Percentiles rank a stretch among this genome's conserved stretches.
Conservation (phyloP, 2,888 invertebrate species). For the Melanargia galathea region DNA sequence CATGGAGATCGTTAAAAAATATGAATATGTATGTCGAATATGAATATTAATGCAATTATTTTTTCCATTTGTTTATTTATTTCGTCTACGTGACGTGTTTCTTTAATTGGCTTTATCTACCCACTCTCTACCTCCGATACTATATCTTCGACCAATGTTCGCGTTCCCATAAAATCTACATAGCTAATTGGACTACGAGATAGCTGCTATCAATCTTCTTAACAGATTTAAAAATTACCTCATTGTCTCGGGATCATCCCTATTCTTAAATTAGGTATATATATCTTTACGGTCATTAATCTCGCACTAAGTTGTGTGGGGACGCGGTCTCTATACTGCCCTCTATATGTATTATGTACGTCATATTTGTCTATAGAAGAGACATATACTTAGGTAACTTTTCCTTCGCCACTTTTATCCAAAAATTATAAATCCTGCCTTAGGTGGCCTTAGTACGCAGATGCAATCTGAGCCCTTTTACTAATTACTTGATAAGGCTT, state of each 20-base stretch:
- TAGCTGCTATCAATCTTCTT: slow-evolving; percentile 64
- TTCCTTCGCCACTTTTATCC: neutral
- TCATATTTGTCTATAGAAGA: too few relatives aligned
- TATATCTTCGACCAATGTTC: slow-evolving; percentile 2
- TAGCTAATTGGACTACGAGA: slow-evolving; percentile 68
- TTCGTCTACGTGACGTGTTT: neutral
- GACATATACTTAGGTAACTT: too few relatives aligned
- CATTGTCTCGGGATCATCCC: slow-evolving; percentile 19
- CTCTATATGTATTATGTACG: too few relatives aligned
- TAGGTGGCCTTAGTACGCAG: slow-evolving; percentile 6
- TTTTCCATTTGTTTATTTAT: too few relatives aligned
- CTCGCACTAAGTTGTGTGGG: slow-evolving; percentile 3
- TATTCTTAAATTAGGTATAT: slow-evolving; percentile 22
- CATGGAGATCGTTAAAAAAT: too few relatives aligned
- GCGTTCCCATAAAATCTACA: slow-evolving; percentile 60
- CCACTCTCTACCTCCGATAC: neutral
- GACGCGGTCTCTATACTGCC: too few relatives aligned
- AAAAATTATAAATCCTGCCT: neutral
- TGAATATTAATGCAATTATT: too few relatives aligned
- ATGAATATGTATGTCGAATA: too few relatives aligned
- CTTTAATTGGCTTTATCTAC: neutral
- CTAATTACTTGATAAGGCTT: slow-evolving; percentile 32
- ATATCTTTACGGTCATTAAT: slow-evolving; percentile 15
- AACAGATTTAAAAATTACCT: slow-evolving; percentile 29
- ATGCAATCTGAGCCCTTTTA: slow-evolving; percentile 18